phyloP scores from a whole-genome alignment of 2,113 vertebrate genomes.

The Poeciliopsis prolifica region DNA sequence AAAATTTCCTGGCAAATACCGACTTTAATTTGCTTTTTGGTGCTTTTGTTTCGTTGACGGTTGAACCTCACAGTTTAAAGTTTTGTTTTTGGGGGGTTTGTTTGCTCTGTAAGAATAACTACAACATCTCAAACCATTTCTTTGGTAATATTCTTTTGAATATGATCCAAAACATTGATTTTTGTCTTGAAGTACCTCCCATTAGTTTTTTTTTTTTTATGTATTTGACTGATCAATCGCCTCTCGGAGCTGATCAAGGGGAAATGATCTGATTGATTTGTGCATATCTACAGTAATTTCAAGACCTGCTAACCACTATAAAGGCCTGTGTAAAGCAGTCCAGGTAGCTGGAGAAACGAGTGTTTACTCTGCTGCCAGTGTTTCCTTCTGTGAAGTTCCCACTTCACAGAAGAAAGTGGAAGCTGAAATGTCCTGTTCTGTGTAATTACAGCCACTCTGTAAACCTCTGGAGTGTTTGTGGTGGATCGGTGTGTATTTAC shows the following conservation, averaged over 20 bases:
- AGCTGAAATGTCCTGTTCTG: slow-evolving; percentile 17
- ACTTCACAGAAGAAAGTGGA: slow-evolving; percentile 6
- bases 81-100: too few relatives aligned
- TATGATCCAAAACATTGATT: neutral
- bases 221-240: neutral
- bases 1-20: too few relatives aligned
- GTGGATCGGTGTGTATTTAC: slow-evolving; percentile 18
- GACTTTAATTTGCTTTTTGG: too few relatives aligned
- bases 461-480: slow-evolving; percentile 49
- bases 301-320: neutral
- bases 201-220: neutral
- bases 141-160: too few relatives aligned
- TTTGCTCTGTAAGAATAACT: too few relatives aligned
- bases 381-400: neutral
- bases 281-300: neutral
- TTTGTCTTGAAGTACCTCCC: neutral
- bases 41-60: too few relatives aligned
- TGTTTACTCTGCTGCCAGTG: slow-evolving; percentile 30
- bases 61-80: too few relatives aligned
- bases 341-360: slow-evolving; percentile 9
- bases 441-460: slow-evolving; percentile 43
- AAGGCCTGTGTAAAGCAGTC: neutral
- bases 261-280: too few relatives aligned
- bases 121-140: too few relatives aligned
- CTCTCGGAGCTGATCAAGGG: neutral